Evolutionary conservation across 2,888 invertebrate species (phyloP), one percentile per base, ranked within the genome.

Genomic region (Lomographa bimaculata): DNA sequence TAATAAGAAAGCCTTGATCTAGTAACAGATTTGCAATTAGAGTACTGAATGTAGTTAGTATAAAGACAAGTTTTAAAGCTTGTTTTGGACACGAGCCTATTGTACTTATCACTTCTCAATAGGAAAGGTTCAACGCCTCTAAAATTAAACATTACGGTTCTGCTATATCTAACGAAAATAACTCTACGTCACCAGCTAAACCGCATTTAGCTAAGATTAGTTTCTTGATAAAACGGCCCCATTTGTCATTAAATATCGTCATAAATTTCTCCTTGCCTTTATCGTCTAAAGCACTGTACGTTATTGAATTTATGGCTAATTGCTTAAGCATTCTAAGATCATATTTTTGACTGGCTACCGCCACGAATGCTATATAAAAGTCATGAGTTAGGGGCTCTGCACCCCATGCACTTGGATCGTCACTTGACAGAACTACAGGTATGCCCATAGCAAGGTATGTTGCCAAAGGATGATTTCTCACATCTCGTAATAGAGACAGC

Each of bases 321-420:
- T 93, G 92, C 64, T 96, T 96, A 4, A 96, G 81, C 42, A 94
- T 82, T 28, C 92, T 90, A 18, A 96, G 68, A 55, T 95, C 96
- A 0, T 93, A 90, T 32, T 90, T 89, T 36, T 89, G 87, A 10
- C 94, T 93, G 14, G 95, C 94, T 30, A 95, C 91, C 0, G 93
- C 94, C 77, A 95, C 86, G 57, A 95, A 96, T 0, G 93, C 92
- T 23, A 94, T 90, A 64, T 95, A 96, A 63, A 94, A 94, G 64
- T 96, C 96, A 57, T 95, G 93, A 7, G 94, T 93, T 3, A 96
- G 62, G 0, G 93, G 95, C n/a, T 90, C 87, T 0, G 94, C 92
- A 0, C 91, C 92, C 95, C 95, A 96, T 4, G 93, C 90, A 0
- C 94, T 93, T 0, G 95, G 95, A 69, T 96, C 95, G 59, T 96